A percentile compares a stretch with the other conserved stretches of the same genome.
phyloP scores from a whole-genome alignment of 1,140 invertebrate species.

The Reticulitermes speratus region DNA sequence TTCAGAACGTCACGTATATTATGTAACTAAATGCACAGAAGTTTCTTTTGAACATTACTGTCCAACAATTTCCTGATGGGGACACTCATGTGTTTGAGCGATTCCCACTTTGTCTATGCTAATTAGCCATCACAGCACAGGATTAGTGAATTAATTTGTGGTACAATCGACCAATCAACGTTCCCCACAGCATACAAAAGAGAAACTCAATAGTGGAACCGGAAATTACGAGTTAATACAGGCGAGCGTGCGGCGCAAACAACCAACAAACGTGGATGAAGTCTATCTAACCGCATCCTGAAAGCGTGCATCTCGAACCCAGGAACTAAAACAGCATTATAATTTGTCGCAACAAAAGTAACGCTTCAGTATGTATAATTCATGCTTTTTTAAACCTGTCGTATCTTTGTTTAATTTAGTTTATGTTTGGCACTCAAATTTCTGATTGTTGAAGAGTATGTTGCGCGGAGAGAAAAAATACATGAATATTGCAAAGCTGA shows the following conservation, averaged over 20 bases:
- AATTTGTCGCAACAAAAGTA: neutral
- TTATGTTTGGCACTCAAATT: no score
- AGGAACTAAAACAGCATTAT: neutral
- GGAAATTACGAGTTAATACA: slow-evolving; percentile 34
- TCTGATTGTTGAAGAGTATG: no score
- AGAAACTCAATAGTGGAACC: slow-evolving; percentile 28
- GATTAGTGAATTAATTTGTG: slow-evolving; percentile 35
- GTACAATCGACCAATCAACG: slow-evolving; percentile 34
- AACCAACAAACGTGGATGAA: neutral
- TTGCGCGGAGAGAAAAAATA: no score
- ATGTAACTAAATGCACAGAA: neutral
- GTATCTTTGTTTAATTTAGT: no score
- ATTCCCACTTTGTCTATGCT: slow-evolving; percentile 33
- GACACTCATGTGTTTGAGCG: neutral
- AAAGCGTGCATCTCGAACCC: neutral
- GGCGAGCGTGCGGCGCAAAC: neutral
- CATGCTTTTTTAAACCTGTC: no score
- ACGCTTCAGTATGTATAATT: no score
- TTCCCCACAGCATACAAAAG: slow-evolving; percentile 29
- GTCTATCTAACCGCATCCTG: neutral
- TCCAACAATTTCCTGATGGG: slow-evolving; percentile 27
- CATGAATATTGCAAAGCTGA: no score
- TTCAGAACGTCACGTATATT: no score
- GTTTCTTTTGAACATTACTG: slow-evolving; percentile 14
- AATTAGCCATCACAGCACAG: slow-evolving; percentile 34